A percentile compares a stretch with the other conserved stretches of the same genome.
Evolutionary conservation across 1,140 invertebrate species (phyloP).

Genomic region (Teleopsis dalmanni): DNA sequence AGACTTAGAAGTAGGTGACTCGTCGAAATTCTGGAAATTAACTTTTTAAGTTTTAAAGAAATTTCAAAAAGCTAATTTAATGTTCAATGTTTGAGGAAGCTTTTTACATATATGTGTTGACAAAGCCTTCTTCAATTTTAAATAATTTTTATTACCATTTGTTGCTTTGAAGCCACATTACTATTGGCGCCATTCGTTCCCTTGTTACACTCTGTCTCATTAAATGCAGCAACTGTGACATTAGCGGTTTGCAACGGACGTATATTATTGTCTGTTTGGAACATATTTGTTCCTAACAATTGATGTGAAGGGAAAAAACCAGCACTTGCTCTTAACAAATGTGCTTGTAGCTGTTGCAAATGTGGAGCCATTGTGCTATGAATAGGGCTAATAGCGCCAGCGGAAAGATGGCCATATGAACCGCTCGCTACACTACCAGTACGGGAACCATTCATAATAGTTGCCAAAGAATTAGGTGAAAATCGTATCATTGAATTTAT

Average conservation of each 20-base stretch:
- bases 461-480: constrained; percentile 85
- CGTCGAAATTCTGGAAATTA: too few species aligned
- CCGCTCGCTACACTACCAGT: constrained; percentile 78
- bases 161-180: background rate
- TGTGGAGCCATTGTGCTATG: constrained; percentile 58
- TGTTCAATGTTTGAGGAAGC: too few species aligned
- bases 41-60: too few species aligned
- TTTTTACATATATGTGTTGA: background rate
- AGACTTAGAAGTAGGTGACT: constrained; percentile 5
- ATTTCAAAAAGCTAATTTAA: too few species aligned
- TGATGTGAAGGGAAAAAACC: constrained; percentile 49
- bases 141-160: background rate
- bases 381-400: constrained; percentile 53
- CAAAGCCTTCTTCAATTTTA: background rate
- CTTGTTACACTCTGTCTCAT: background rate
- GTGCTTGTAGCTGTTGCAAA: constrained; percentile 68
- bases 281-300: constrained; percentile 44
- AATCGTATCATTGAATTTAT: constrained; percentile 92
- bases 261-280: constrained; percentile 41
- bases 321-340: constrained; percentile 58
- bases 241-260: constrained; percentile 10
- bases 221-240: constrained; percentile 15
- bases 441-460: constrained; percentile 81
- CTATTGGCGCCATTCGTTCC: background rate
- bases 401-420: constrained; percentile 88